phyloP scores from a whole-genome alignment of 2,797 vertebrate species.

The Xiphophorus birchmanni region DNA sequence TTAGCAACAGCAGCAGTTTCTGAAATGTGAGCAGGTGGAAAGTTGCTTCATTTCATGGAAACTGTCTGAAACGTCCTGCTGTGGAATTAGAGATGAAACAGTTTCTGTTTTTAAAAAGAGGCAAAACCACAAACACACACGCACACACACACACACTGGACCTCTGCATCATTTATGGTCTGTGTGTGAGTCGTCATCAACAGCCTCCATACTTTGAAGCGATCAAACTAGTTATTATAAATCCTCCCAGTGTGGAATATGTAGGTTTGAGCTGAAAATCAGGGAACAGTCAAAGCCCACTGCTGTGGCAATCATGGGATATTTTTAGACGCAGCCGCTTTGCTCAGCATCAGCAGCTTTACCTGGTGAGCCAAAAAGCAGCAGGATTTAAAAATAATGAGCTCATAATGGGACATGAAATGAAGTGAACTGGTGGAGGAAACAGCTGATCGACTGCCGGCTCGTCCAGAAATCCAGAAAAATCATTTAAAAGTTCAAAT shows the following conservation, averaged over 20 bases:
- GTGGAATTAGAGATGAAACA: constrained; percentile 48
- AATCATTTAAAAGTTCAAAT: neutral
- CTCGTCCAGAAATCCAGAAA: neutral
- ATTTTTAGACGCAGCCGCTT: constrained; percentile 29
- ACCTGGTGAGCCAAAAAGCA: constrained; percentile 25
- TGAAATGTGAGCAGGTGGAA: constrained; percentile 70
- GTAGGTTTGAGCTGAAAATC: neutral
- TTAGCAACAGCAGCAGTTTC: constrained; percentile 60
- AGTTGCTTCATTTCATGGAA: constrained; percentile 61
- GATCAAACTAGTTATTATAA: constrained; percentile 39
- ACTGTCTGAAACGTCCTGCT: constrained; percentile 49
- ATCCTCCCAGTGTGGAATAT: neutral
- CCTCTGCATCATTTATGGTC: constrained; percentile 12
- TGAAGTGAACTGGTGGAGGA: constrained; percentile 20
- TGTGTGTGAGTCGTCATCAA: constrained; percentile 29
- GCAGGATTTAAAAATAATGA: constrained; percentile 54
- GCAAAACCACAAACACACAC: constrained; percentile 24
- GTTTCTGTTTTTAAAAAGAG: constrained; percentile 59
- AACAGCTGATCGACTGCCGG: constrained; percentile 9
- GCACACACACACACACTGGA: constrained; percentile 6
- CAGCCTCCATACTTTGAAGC: constrained; percentile 12
- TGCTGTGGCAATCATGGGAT: constrained; percentile 23
- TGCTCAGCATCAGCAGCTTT: constrained; percentile 23
- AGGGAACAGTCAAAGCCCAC: neutral
- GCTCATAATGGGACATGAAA: constrained; percentile 37